phyloP scores from a whole-genome alignment of 2,888 invertebrate genomes.

The Lycophotia porphyrea region DNA sequence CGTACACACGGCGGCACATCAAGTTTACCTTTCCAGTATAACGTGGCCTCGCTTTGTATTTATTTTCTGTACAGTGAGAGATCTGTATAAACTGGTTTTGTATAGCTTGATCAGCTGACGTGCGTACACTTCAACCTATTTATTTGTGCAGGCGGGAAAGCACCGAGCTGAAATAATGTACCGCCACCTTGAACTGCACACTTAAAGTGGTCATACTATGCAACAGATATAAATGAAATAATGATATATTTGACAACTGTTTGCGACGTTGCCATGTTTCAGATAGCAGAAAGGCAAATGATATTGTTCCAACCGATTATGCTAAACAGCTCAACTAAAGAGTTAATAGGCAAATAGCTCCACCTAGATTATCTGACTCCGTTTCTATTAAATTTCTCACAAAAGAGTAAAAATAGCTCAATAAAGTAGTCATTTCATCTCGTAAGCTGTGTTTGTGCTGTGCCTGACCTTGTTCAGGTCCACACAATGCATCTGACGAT shows the following conservation, averaged over 20 bases:
- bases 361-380: neutral
- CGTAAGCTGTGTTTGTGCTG: conserved; percentile 45
- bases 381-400: conserved; percentile 4
- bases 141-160: no score
- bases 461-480: conserved; percentile 52
- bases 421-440: conserved; percentile 26
- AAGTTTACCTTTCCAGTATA: no score
- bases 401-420: conserved; percentile 36
- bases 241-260: neutral
- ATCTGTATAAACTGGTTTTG: no score
- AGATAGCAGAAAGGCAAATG: neutral
- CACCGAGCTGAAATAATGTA: no score
- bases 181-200: no score
- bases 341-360: neutral
- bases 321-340: neutral
- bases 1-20: no score
- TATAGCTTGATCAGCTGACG: no score
- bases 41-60: no score
- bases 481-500: conserved; percentile 35
- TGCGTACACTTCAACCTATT: neutral
- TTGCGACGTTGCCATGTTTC: neutral
- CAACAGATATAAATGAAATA: neutral
- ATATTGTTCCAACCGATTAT: conserved; percentile 9
- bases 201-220: neutral
- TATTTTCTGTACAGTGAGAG: no score